These are phyloP conservation scores for Didymodactylos carnosus DNA, from an alignment of 2,888 invertebrate species.

Conservation along the genomic window DNA sequence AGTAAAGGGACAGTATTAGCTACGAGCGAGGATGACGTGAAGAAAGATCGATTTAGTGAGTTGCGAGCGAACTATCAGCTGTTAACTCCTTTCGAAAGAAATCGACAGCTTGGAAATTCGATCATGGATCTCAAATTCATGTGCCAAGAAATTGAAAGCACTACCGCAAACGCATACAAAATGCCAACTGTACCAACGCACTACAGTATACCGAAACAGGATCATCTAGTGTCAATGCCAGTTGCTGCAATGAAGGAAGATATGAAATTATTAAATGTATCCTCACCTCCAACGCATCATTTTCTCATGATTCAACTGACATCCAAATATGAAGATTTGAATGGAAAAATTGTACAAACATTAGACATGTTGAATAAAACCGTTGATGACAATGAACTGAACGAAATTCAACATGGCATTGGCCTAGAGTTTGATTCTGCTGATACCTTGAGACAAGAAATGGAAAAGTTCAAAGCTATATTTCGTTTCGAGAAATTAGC, in stretches of 20 bases:
- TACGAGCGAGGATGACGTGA: no score
- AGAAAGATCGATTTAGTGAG: not conserved
- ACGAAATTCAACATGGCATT: not conserved
- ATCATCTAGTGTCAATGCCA: not conserved
- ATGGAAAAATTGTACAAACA: not conserved
- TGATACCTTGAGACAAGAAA: not conserved
- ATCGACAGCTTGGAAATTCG: not conserved
- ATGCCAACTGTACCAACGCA: not conserved
- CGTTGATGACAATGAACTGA: not conserved
- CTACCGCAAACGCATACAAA: not conserved
- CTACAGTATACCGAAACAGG: not conserved
- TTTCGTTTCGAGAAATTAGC: not conserved
- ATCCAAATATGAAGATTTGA: not conserved
- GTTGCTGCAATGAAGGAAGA: not conserved
- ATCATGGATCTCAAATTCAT: not conserved
- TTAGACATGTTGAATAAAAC: not conserved
- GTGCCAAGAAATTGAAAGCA: not conserved
- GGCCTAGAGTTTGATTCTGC: not conserved
- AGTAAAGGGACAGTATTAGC: not conserved
- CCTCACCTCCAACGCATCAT: not conserved
- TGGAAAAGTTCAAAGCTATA: not conserved
- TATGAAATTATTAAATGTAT: not conserved
- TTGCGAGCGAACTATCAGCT: not conserved
- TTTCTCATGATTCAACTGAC: not conserved
- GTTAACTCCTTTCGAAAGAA: not conserved